A percentile compares a stretch with the other conserved stretches of the same genome.
These are phyloP conservation scores for Phallusia fumigata DNA, from an alignment of 23 tunicate species.

Conservation along the genomic window DNA sequence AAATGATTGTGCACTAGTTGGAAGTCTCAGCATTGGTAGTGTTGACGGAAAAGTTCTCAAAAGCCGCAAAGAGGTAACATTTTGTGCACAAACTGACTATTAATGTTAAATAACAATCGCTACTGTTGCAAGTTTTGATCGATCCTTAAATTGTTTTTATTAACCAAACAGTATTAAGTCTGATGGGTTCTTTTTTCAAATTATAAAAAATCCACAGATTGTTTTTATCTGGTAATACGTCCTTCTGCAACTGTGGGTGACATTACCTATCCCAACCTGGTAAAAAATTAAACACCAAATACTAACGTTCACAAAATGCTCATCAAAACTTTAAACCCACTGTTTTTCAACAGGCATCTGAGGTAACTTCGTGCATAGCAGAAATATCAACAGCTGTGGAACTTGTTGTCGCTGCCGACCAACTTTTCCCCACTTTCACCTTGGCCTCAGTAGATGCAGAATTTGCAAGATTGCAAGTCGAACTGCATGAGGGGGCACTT, in stretches of 20 bases:
- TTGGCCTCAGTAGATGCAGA: constrained; percentile 39
- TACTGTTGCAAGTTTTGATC: no score
- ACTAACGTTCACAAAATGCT: no score
- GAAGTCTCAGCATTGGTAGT: constrained; percentile 37
- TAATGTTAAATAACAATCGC: background rate
- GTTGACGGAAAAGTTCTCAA: constrained; percentile 80
- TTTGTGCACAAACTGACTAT: background rate
- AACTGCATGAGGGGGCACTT: constrained; percentile 76
- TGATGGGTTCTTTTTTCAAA: no score
- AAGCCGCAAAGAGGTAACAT: constrained; percentile 64
- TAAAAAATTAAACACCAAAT: no score
- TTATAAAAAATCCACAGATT: no score
- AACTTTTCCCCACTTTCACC: constrained; percentile 22
- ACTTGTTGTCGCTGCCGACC: constrained; percentile 39
- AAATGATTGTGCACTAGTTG: constrained; percentile 12
- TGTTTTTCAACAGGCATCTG: constrained; percentile 38
- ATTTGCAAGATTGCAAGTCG: constrained; percentile 44
- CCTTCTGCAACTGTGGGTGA: no score
- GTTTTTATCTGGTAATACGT: no score
- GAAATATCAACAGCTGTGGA: constrained; percentile 64
- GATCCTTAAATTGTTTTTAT: no score
- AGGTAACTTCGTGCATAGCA: constrained; percentile 73
- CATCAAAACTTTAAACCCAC: no score
- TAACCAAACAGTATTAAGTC: no score
- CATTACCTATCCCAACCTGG: no score